phyloP scores from a whole-genome alignment of 2,888 invertebrate genomes.

The Aricia artaxerxes region DNA sequence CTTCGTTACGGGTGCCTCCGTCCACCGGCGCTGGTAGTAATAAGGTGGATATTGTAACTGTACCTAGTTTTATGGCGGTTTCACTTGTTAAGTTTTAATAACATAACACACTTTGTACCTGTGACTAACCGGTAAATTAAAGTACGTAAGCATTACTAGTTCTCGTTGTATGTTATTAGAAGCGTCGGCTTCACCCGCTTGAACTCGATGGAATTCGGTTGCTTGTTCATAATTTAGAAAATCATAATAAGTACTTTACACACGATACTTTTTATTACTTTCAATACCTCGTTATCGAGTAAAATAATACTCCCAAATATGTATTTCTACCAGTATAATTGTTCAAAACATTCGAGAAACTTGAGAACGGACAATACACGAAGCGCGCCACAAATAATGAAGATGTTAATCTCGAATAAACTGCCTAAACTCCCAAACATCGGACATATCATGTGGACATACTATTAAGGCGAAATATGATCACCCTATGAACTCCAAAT shows the following conservation, averaged over 20 bases:
- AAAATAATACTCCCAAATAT: not conserved
- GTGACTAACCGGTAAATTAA: slow-evolving; percentile 32
- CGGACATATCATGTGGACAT: slow-evolving; percentile 21
- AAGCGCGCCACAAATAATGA: not conserved
- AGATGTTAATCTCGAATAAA: slow-evolving; percentile 27
- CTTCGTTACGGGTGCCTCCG: not conserved
- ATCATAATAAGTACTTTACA: not conserved
- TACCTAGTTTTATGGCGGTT: slow-evolving; percentile 50
- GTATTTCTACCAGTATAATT: not conserved
- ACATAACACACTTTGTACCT: slow-evolving; percentile 42
- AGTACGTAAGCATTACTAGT: slow-evolving; percentile 29
- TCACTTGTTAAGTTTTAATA: slow-evolving; percentile 60
- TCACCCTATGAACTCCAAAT: slow-evolving; percentile 16
- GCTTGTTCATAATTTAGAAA: not conserved
- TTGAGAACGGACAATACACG: not conserved
- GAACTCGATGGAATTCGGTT: not conserved
- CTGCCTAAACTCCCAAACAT: slow-evolving; percentile 13
- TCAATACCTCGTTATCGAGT: not conserved
- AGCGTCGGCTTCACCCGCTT: slow-evolving; percentile 6
- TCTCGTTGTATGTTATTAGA: slow-evolving; percentile 20
- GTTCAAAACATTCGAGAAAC: not conserved
- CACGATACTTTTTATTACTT: not conserved
- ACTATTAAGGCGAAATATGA: slow-evolving; percentile 22
- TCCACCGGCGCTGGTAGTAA: slow-evolving; percentile 40
- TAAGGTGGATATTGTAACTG: slow-evolving; percentile 51